phyloP scores from a whole-genome alignment of 2,113 vertebrate genomes.

The Plecotus auritus region DNA sequence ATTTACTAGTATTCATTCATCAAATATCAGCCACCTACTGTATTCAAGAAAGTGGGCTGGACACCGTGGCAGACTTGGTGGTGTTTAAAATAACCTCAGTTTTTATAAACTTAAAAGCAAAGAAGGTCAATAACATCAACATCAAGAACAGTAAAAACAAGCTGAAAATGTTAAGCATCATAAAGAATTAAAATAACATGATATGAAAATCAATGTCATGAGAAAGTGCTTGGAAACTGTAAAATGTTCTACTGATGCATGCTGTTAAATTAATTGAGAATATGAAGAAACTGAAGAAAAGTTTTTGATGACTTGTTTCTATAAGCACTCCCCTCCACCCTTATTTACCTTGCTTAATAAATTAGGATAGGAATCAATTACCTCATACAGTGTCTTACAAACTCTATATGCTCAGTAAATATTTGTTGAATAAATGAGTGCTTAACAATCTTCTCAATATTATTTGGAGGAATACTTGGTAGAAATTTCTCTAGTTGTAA shows the following conservation, averaged over 20 bases:
- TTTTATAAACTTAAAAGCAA: constrained; percentile 15
- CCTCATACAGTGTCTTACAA: neutral
- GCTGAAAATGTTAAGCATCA: neutral
- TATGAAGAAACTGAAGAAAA: neutral
- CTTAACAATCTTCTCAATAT: neutral
- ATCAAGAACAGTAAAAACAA: neutral
- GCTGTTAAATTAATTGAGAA: neutral
- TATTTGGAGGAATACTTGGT: neutral
- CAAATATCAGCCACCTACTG: neutral
- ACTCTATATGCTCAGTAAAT: constrained; percentile 25
- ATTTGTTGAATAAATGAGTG: constrained; percentile 38
- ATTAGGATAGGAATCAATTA: constrained; percentile 40
- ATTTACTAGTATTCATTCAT: neutral
- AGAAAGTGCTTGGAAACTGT: neutral
- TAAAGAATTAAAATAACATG: neutral
- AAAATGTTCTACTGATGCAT: neutral
- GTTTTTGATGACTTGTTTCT: neutral
- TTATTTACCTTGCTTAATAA: constrained; percentile 38
- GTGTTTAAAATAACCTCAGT: neutral
- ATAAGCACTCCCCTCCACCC: neutral
- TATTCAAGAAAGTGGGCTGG: neutral
- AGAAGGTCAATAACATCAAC: neutral
- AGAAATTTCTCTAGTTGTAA: constrained; percentile 14
- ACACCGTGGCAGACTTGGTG: neutral
- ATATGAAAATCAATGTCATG: neutral